A percentile compares a stretch with the other conserved stretches of the same genome.
Evolutionary conservation across 2,113 vertebrate species (phyloP).

Genomic region (Ranitomeya imitator): DNA sequence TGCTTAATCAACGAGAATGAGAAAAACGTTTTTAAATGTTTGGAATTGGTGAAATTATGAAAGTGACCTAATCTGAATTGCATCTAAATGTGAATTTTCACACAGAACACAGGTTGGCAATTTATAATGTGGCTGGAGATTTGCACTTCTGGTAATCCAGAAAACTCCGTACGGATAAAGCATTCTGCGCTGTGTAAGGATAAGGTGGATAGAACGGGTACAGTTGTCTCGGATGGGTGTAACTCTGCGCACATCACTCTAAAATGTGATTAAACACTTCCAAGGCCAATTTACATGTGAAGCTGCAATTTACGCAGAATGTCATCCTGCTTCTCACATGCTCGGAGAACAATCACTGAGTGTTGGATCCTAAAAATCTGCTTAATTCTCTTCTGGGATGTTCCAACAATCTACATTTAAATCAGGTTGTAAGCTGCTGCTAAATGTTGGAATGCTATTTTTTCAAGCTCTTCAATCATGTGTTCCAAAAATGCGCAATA

Average conservation of each 20-base stretch:
- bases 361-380: constrained; percentile 66
- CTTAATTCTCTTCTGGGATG: constrained; percentile 56
- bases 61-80: too few species aligned
- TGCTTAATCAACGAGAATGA: too few species aligned
- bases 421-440: constrained; percentile 63
- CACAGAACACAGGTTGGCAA: too few species aligned
- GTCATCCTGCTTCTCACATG: constrained; percentile 65
- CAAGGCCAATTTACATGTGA: constrained; percentile 65
- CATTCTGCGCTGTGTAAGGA: background rate
- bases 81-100: too few species aligned
- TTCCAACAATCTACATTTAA: constrained; percentile 48
- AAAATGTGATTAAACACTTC: constrained; percentile 52
- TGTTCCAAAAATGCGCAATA: too few species aligned
- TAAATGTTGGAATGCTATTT: constrained; percentile 55
- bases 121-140: background rate
- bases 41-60: too few species aligned
- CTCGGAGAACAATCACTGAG: constrained; percentile 60
- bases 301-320: constrained; percentile 63
- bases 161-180: background rate
- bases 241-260: background rate
- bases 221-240: background rate
- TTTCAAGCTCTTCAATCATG: too few species aligned
- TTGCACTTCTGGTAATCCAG: background rate
- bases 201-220: background rate
- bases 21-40: too few species aligned